Evolutionary conservation across 2,113 vertebrate species (phyloP), one percentile per base, ranked within the genome.

Genomic region (Phycodurus eques): DNA sequence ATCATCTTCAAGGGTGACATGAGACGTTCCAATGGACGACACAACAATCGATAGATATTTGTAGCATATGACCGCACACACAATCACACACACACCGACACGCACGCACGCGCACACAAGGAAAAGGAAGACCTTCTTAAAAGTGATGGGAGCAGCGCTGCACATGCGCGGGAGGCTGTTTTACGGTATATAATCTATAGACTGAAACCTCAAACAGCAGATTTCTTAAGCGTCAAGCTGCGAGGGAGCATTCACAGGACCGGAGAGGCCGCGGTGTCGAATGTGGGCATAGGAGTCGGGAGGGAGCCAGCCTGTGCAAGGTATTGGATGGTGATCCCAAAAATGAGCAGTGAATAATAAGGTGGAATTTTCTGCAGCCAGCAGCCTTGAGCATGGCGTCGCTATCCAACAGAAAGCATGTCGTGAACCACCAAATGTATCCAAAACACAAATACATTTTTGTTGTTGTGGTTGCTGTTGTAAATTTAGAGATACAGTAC

Each of bases 91-190:
- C 27, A 74, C 20, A 39, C 27, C 27, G 27, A 27, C 27, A 27
- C 27, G 27, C 27, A 27, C 27, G 27, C 27, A 27, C 27, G 27
- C 1, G 39, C 54, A 22, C 27, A 74, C 22, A 39, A 2, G 2
- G 22, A 70, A 33, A 61, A 46, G 44, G 10, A n/a, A 70, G 49
- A 70, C 17, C 8, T 43, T 71, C 72, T 70, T n/a, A 5, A 46
- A 72, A 66, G 71, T 9, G 33, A 70, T 68, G 75, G n/a, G 54
- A 77, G 67, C 31, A 68, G 59, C 61, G 68, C 0, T 56, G 44
- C 61, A 66, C 42, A 0, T 7, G 35, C 65, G 80, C 66, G 14
- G 44, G 67, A 46, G 62, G 49, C 33, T 63, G 47, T 15, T 71
- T 35, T 15, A 17, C 3, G 49, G 49, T 53, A 42, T 53, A 42